Base-by-base conservation (phyloP, 2,113 vertebrate species). In the Ammodramus savannarum region DNA sequence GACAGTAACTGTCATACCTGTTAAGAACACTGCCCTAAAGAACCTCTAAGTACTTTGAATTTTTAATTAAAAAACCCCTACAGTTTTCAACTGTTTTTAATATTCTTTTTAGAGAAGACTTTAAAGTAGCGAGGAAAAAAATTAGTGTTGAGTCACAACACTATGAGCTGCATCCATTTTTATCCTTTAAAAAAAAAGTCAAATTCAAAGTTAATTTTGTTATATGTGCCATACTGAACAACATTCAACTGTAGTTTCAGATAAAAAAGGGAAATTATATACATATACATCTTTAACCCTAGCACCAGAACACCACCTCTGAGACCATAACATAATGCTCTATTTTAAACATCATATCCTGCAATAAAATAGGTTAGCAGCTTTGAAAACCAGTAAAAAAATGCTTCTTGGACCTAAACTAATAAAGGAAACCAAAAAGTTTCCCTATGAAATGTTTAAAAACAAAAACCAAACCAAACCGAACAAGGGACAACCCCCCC, bases 181-280 rank as follows among this genome's bases (percentile, higher is more conserved):
- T 67, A 93, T 85, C 92, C 86, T 93, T 51, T 20, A 96, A 93
- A 92, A 97, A 68, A 82, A 74, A 65, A 77, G 90, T 97, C 93
- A 96, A 61, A 96, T 97, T 96, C 93, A 91, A 97, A 97, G 96
- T 94, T 96, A 96, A 84, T 95, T 96, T 96, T 95, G 72, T 97
- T 87, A 94, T 93, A 97, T 97, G 97, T 97, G 96, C 90, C 97
- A 96, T 97, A 98, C 93, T 93, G 92, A 98, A 98, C 95, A 96
- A 97, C 95, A 97, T 96, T 97, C 95, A 97, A 96, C 91, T 95
- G 96, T 39, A 97, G 90, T 73, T 97, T 97, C 95, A 90, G 96
- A 84, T 97, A 97, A 97, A 97, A 97, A 98, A 97, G 95, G 96
- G 95, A 96, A 97, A 94, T 96, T 97, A 97, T 97, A 90, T 96